Evolutionary conservation across 2,888 invertebrate species (phyloP).

Genomic region (Noctuana brunneofusca): DNA sequence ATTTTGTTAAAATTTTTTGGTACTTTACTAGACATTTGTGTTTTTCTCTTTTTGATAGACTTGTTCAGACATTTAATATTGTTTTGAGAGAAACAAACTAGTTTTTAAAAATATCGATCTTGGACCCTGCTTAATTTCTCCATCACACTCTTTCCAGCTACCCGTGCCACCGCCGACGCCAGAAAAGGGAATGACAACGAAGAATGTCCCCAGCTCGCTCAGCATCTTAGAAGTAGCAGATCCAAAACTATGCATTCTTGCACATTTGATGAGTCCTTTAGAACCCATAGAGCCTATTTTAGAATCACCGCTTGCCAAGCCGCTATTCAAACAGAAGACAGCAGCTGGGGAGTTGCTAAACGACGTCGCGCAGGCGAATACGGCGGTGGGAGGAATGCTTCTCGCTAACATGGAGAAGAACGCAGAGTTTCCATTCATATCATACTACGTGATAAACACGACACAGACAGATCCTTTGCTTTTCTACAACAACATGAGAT

Average conservation of each 20-base stretch:
- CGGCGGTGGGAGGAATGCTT: conserved; percentile 91
- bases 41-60: too few species aligned
- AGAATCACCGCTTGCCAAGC: conserved; percentile 92
- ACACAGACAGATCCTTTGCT: conserved; percentile 92
- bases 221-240: conserved; percentile 93
- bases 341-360: conserved; percentile 90
- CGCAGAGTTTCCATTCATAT: conserved; percentile 95
- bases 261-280: conserved; percentile 94
- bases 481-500: conserved; percentile 92
- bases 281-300: conserved; percentile 93
- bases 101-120: background rate
- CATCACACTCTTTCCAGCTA: conserved; percentile 58
- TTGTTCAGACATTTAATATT: too few species aligned
- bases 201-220: conserved; percentile 85
- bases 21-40: too few species aligned
- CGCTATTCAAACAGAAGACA: conserved; percentile 89
- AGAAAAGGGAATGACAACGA: conserved; percentile 83
- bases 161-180: conserved; percentile 86
- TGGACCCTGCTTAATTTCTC: background rate
- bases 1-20: too few species aligned
- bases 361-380: conserved; percentile 89
- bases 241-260: conserved; percentile 93
- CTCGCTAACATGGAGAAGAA: conserved; percentile 94
- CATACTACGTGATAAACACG: conserved; percentile 95
- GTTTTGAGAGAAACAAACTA: background rate